Base-by-base conservation (phyloP, 2,888 invertebrate species). In the Amphipoea oculea region DNA sequence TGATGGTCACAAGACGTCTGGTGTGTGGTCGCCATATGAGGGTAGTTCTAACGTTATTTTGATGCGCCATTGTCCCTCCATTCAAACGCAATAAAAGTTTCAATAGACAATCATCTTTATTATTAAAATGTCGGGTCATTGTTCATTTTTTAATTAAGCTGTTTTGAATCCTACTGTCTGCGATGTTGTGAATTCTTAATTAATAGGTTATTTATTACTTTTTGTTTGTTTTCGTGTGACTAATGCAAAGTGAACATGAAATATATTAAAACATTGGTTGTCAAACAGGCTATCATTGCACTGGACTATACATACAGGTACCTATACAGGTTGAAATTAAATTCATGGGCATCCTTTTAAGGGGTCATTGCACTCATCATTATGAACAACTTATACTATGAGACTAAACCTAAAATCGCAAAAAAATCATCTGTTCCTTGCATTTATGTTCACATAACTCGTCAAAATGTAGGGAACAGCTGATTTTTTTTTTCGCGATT, bases 51-150 rank as follows among this genome's bases (percentile, higher is more conserved):
- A 89, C 86, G 77, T 76, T 51, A 65, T 70, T 81, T 90, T 91
- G 88, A 92, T 90, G 90, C 80, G 82, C 85, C 81, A 92, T 92
- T 92, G 92, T 92, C 60, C 23, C 6, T n/a, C 79, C 69, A 86
- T 89, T 78, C 71, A 83, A 86, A 82, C 48, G 76, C 80, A 81
- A 89, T 91, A 81, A 89, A 78, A 48, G 0, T 76, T 79, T 85
- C 78, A 88, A 91, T 89, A 60, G 88, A 80, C 86, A 73, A 86
- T 87, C 79, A 82, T 76, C 17, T 76, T 78, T 72, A 69, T 57
- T 84, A 81, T 65, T 76, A 68, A 83, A 71, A 69, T 71, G 62
- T 83, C 68, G 66, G 65, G 68, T 82, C 75, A 83, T 87, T 88
- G 83, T 86, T 86, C 66, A 80, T 48, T 60, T 48, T 40, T 63